Conservation (phyloP, 2,888 invertebrate genomes). For the Hydrotaea cyrtoneurina region DNA sequence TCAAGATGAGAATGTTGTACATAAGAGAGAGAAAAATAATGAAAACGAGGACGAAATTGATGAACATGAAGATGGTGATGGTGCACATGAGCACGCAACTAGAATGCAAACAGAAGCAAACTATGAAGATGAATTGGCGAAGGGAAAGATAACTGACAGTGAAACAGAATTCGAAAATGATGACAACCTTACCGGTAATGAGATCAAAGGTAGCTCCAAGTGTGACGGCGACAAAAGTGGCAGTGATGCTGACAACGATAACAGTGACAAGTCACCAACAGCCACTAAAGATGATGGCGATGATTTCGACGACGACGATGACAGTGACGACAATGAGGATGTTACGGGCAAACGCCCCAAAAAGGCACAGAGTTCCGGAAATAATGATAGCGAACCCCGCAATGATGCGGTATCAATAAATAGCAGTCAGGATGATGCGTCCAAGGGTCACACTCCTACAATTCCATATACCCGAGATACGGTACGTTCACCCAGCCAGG, state of each 20-base stretch:
- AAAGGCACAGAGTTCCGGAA: constrained; percentile 40
- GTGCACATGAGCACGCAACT: neutral
- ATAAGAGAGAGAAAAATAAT: constrained; percentile 35
- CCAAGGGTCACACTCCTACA: constrained; percentile 18
- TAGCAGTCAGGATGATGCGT: constrained; percentile 22
- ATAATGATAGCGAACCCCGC: constrained; percentile 27
- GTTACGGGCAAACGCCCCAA: constrained; percentile 35
- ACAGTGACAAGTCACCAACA: constrained; percentile 51
- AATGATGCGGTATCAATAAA: neutral
- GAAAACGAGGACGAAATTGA: constrained; percentile 42
- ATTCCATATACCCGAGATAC: neutral
- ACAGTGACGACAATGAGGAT: constrained; percentile 68
- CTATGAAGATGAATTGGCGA: constrained; percentile 27
- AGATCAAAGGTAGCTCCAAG: neutral
- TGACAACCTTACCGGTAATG: neutral
- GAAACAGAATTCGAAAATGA: constrained; percentile 9
- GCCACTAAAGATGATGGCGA: constrained; percentile 66
- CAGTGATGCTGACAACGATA: constrained; percentile 56
- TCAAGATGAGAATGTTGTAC: constrained; percentile 32
- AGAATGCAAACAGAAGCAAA: constrained; percentile 30
- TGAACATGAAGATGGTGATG: constrained; percentile 63
- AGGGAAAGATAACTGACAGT: neutral
- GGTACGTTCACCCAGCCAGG: constrained; percentile 66
- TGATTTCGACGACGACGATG: constrained; percentile 64
- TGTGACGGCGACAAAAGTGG: constrained; percentile 20